Evolutionary conservation across 2,113 vertebrate genomes (phyloP), one percentile per base, ranked within the genome.

Genomic region (Hypocryptadius cinnamomeus): DNA sequence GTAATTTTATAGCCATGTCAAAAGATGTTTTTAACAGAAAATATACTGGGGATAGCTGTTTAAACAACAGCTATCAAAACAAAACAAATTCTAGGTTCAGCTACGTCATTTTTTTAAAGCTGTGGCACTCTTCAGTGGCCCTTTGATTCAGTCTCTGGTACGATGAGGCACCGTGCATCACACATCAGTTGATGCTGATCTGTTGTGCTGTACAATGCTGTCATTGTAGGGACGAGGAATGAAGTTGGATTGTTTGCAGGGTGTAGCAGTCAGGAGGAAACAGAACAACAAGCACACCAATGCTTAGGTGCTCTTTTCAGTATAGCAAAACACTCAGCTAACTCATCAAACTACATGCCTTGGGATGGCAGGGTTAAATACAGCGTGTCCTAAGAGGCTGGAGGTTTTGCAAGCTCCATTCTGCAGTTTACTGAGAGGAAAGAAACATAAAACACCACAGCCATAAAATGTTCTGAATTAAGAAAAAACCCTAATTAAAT

Each of bases 161-260:
- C 93, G 11, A 71, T 15, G 37, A 95, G 84, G 94, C 76, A 92
- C 78, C 4, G 45, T 7, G 54, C 69, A 69, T 63, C 87, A 83
- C 71, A 69, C 56, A 57, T 56, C 78, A 54, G 84, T 66, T 89
- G 83, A 79, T 76, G 82, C 33, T 80, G 85, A 76, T 88, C 79
- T 79, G 72, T 77, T 60, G 79, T 33, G 15, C 10, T 89, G 78
- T 17, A 97, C 93, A 97, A 92, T 95, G 88, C 63, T 64, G 48
- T 28, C 61, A 79, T 97, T 97, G 93, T 96, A 40, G 40, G 53
- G 69, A 63, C 47, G 42, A 80, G 80, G 45, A 76, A 84, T 77
- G 92, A 87, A 79, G 78, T 61, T 30, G 25, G 50, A 47, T 79
- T 89, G 61, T 94, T 88, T 92, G 57, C 44, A 24, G 6, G 89